Conservation (phyloP, 2,888 invertebrate species). For the Cephus runcator region DNA sequence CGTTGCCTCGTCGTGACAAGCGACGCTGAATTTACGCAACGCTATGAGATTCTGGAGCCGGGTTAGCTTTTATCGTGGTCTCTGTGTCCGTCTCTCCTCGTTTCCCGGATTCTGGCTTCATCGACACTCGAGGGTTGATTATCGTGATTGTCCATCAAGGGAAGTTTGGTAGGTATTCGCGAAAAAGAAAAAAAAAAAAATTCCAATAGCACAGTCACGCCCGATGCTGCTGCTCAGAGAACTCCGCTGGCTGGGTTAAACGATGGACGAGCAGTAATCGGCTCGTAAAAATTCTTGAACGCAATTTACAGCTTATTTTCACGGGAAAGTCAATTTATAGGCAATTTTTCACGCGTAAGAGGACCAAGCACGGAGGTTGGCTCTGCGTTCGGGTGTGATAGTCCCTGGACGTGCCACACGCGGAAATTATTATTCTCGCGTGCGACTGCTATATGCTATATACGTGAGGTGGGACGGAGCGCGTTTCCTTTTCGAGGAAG, state of each 20-base stretch:
- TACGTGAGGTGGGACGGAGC: neutral
- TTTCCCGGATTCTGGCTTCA: neutral
- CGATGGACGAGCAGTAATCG: neutral
- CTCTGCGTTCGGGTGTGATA: neutral
- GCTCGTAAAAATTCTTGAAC: neutral
- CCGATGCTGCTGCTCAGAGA: neutral
- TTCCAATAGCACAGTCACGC: neutral
- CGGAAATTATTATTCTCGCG: neutral
- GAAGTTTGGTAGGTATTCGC: neutral
- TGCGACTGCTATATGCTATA: neutral
- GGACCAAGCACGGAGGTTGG: neutral
- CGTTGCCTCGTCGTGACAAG: neutral
- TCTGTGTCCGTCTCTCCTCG: neutral
- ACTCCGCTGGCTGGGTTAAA: neutral
- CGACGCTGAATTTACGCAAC: neutral
- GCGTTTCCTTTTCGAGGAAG: neutral
- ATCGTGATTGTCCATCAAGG: neutral
- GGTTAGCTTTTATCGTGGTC: neutral
- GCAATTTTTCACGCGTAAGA: conserved; percentile 24
- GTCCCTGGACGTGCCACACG: neutral
- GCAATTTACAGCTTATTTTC: conserved; percentile 27
- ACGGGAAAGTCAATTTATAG: conserved; percentile 20
- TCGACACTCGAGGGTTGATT: neutral
- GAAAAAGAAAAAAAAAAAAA: neutral
- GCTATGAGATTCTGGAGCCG: neutral